Evolutionary conservation across 2,113 vertebrate species (phyloP).

Genomic region (Carettochelys insculpta): DNA sequence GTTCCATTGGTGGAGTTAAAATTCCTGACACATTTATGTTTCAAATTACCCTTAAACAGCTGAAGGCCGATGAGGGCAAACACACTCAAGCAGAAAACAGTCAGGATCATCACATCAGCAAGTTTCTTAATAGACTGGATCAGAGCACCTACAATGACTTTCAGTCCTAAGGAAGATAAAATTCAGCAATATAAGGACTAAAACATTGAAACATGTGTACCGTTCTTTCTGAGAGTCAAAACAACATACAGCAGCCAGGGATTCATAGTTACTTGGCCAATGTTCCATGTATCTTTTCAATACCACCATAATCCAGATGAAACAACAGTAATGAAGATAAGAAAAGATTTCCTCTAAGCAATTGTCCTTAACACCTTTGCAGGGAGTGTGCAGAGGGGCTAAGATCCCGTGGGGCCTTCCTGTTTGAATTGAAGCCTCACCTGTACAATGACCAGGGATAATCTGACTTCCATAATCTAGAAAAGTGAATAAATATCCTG

Average conservation of each 20-base stretch:
- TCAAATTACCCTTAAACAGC: constrained; percentile 96
- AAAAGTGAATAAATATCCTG: neutral
- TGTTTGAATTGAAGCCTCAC: neutral
- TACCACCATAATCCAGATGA: neutral
- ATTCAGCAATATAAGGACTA: neutral
- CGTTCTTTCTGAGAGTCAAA: neutral
- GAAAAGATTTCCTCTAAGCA: neutral
- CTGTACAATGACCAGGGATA: neutral
- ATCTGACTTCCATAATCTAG: neutral
- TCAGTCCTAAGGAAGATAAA: constrained; percentile 81
- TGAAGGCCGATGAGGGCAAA: constrained; percentile 96
- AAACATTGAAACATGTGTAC: neutral
- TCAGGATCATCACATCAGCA: constrained; percentile 94
- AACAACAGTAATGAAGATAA: neutral
- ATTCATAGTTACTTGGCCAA: neutral
- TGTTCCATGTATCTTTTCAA: neutral
- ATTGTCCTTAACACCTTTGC: neutral
- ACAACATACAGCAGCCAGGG: neutral
- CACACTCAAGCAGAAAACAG: constrained; percentile 93
- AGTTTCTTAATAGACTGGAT: constrained; percentile 97
- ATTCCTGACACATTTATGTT: constrained; percentile 87
- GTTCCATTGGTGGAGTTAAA: constrained; percentile 43
- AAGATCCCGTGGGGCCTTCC: neutral
- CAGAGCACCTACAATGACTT: constrained; percentile 93
- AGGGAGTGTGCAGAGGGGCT: too few relatives aligned